phyloP scores from a whole-genome alignment of 2,797 vertebrate species.

The Sphenopsis melanotis region DNA sequence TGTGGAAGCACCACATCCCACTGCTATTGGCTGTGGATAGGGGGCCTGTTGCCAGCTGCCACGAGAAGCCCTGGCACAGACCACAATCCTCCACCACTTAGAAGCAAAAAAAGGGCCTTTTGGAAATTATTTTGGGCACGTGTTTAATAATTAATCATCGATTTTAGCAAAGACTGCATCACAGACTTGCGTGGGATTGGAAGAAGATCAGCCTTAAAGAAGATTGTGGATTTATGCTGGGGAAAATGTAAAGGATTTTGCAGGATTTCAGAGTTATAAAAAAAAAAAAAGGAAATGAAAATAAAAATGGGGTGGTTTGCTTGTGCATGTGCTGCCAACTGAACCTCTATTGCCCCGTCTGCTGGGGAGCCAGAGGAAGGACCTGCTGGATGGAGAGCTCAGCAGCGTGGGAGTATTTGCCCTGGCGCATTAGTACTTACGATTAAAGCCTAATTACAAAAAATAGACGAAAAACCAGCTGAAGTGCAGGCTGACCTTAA shows the following conservation, averaged over 20 bases:
- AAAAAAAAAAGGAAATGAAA: neutral
- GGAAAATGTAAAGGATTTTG: constrained; percentile 56
- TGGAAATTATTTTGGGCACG: constrained; percentile 13
- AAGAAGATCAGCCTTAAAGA: constrained; percentile 61
- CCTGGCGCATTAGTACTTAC: constrained; percentile 52
- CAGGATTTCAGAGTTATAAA: constrained; percentile 29
- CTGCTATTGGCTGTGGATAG: neutral
- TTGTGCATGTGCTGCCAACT: neutral
- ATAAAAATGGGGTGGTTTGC: neutral
- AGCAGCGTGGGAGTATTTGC: constrained; percentile 53
- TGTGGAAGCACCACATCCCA: neutral
- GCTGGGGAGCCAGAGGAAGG: constrained; percentile 18
- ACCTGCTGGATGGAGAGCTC: constrained; percentile 27
- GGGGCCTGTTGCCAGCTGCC: neutral
- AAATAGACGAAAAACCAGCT: constrained; percentile 69
- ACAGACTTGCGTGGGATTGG: constrained; percentile 38
- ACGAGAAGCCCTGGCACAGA: neutral
- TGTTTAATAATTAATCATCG: constrained; percentile 42
- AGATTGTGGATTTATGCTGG: constrained; percentile 59
- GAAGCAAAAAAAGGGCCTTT: neutral
- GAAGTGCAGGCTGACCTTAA: constrained; percentile 70
- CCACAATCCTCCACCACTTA: neutral
- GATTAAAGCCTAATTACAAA: constrained; percentile 71
- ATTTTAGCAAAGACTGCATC: constrained; percentile 40
- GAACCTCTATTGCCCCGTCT: constrained; percentile 43